Percentiles rank a stretch among this genome's conserved stretches.
Evolutionary conservation across 2,797 vertebrate genomes (phyloP).

Genomic region (Cirrhinus molitorella): DNA sequence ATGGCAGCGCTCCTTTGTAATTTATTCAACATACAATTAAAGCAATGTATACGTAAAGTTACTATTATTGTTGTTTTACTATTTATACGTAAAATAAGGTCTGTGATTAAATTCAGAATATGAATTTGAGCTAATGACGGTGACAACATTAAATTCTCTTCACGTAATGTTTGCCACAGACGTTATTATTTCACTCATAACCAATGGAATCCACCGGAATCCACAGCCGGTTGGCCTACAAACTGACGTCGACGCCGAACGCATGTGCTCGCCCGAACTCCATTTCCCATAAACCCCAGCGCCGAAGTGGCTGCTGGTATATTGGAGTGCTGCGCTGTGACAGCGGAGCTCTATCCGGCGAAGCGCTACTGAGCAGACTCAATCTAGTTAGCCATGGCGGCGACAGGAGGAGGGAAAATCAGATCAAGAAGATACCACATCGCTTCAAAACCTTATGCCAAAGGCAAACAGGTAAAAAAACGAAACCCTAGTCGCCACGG

Average conservation of each 20-base stretch:
- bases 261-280: conserved; percentile 58
- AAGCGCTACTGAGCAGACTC: conserved; percentile 75
- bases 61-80: background rate
- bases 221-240: background rate
- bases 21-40: background rate
- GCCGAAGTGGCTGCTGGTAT: conserved; percentile 63
- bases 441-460: conserved; percentile 85
- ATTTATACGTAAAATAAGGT: background rate
- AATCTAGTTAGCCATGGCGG: conserved; percentile 84
- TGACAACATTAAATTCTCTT: background rate
- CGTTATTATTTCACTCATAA: background rate
- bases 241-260: background rate
- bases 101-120: background rate
- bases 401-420: conserved; percentile 89
- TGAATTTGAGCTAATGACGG: background rate
- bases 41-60: background rate
- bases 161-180: background rate
- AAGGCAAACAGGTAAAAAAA: conserved; percentile 82
- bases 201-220: background rate
- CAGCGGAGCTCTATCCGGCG: conserved; percentile 81
- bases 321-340: conserved; percentile 63
- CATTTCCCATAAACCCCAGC: conserved; percentile 72
- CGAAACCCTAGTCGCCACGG: background rate
- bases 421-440: conserved; percentile 85
- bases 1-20: too few species aligned